A percentile compares a stretch with the other conserved stretches of the same genome.
Conservation (phyloP, 2,113 vertebrate genomes). For the Opisthocomus hoazin region DNA sequence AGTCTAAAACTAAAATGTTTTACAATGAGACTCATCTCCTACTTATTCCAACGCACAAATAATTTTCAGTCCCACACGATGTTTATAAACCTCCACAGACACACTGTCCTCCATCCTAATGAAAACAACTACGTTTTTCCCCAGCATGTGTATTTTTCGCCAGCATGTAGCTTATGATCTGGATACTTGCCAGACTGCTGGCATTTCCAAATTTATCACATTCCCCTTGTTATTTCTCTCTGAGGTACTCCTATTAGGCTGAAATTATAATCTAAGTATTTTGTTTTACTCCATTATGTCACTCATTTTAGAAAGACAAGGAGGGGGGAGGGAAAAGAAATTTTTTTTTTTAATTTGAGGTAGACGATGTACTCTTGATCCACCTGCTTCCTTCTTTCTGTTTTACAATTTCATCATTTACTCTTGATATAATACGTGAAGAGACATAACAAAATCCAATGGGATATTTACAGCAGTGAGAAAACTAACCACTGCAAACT, state of each 20-base stretch:
- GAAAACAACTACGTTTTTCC: background rate
- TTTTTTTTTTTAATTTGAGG: background rate
- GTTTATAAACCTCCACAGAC: background rate
- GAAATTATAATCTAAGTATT: background rate
- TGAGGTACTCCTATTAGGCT: background rate
- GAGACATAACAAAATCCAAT: background rate
- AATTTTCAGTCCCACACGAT: background rate
- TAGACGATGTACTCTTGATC: background rate
- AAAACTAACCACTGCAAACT: background rate
- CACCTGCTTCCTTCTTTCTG: background rate
- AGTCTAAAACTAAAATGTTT: background rate
- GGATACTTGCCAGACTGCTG: background rate
- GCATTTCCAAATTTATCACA: background rate
- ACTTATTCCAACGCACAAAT: background rate
- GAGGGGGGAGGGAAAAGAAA: accelerated
- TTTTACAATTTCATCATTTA: background rate
- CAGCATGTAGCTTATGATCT: background rate
- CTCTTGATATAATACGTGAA: background rate
- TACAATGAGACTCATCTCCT: background rate
- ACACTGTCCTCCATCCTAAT: background rate
- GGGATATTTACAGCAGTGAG: background rate
- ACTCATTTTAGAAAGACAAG: background rate
- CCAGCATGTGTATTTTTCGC: background rate
- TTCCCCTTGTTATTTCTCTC: background rate
- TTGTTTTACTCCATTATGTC: background rate